Percentiles rank a stretch among this genome's conserved stretches.
phyloP scores from a whole-genome alignment of 2,888 invertebrate genomes.

The Beris chalybata region DNA sequence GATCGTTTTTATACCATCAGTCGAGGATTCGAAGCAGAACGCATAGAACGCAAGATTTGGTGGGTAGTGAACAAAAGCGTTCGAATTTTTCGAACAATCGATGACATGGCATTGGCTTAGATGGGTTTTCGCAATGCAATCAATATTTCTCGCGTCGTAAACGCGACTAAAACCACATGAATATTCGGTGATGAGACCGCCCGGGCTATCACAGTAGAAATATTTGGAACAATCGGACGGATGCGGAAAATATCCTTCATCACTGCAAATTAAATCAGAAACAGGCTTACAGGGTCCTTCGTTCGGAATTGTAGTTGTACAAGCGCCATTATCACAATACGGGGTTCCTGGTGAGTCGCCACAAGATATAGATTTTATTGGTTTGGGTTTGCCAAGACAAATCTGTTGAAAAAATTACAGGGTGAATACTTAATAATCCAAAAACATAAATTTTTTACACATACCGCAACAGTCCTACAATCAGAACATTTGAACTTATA shows the following conservation, averaged over 20 bases:
- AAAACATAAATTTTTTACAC: no score
- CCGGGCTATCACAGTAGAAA: conserved; percentile 28
- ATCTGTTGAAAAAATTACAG: neutral
- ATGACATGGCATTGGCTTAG: conserved; percentile 19
- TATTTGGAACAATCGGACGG: conserved; percentile 32
- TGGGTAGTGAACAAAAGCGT: conserved; percentile 21
- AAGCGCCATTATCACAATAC: neutral
- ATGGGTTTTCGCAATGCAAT: conserved; percentile 6
- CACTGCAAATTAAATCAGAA: conserved; percentile 26
- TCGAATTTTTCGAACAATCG: conserved; percentile 20
- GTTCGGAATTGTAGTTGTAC: neutral
- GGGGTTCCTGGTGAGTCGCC: neutral
- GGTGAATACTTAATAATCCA: no score
- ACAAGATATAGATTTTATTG: conserved; percentile 6
- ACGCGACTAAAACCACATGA: conserved; percentile 24
- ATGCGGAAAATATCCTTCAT: conserved; percentile 34
- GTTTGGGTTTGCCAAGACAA: neutral
- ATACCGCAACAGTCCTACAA: no score
- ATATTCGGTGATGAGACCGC: conserved; percentile 18
- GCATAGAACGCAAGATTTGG: conserved; percentile 27
- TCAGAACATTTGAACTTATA: no score
- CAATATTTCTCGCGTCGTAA: conserved; percentile 20
- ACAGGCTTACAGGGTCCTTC: no score
- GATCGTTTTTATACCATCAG: neutral
- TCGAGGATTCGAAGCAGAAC: conserved; percentile 24